Evolutionary conservation across 2,113 vertebrate genomes (phyloP).

Genomic region (Sphyrna mokarran): DNA sequence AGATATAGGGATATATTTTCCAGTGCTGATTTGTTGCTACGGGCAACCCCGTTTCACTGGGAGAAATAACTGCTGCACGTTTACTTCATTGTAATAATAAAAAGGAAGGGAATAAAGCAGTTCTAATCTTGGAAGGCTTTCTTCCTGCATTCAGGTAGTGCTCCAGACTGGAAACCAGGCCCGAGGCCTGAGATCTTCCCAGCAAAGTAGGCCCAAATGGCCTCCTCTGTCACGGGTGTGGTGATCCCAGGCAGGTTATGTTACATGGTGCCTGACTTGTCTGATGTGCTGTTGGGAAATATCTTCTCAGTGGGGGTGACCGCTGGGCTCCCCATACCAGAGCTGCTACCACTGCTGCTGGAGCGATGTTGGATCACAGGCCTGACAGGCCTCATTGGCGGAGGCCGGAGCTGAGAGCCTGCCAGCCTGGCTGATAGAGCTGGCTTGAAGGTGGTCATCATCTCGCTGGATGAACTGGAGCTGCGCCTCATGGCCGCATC

Average conservation of each 20-base stretch:
- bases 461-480: constrained; percentile 83
- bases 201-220: background rate
- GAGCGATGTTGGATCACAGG: constrained; percentile 81
- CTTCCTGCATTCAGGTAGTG: background rate
- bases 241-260: background rate
- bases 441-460: constrained; percentile 96
- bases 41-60: constrained; percentile 43
- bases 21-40: background rate
- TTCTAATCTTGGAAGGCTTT: background rate
- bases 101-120: background rate
- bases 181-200: background rate
- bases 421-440: constrained; percentile 79
- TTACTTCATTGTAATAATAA: constrained; percentile 46
- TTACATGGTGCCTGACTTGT: constrained; percentile 90
- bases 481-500: constrained; percentile 90
- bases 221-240: background rate
- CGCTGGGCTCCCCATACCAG: constrained; percentile 83
- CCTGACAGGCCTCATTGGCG: constrained; percentile 68
- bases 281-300: constrained; percentile 69
- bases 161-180: background rate
- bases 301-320: constrained; percentile 93
- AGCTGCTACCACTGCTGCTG: constrained; percentile 92
- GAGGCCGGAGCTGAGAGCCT: constrained; percentile 81
- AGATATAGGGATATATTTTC: constrained; percentile 44
- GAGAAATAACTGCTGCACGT: constrained; percentile 36